A percentile compares a stretch with the other conserved stretches of the same genome.
These are phyloP conservation scores for Rhipidura dahli DNA, from an alignment of 2,113 vertebrate species.

Conservation along the genomic window DNA sequence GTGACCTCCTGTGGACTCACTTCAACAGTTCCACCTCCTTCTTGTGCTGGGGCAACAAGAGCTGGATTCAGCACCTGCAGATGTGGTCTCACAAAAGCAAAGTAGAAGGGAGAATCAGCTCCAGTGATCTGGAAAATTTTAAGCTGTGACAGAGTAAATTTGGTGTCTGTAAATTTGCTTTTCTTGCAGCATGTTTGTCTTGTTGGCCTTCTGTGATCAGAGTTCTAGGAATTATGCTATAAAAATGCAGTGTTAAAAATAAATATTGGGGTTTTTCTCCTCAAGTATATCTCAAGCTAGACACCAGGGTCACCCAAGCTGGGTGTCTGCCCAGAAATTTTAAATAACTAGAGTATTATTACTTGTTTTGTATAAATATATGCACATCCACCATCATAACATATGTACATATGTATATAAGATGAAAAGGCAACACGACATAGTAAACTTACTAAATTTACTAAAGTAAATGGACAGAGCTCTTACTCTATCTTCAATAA, in stretches of 20 bases:
- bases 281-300: not conserved
- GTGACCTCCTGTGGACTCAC: not conserved
- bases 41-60: rapidly evolving
- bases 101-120: not conserved
- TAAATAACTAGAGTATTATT: not conserved
- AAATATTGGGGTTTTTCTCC: not conserved
- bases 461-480: not conserved
- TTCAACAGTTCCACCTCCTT: not conserved
- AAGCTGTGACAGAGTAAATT: not conserved
- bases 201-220: not conserved
- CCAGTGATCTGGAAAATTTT: not conserved
- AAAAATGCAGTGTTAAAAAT: not conserved
- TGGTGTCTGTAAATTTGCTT: not conserved
- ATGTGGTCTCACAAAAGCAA: not conserved
- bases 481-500: not conserved
- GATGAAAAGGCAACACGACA: not conserved
- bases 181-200: not conserved
- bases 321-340: not conserved
- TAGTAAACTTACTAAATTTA: not conserved
- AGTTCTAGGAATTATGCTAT: rapidly evolving
- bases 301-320: not conserved
- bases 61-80: not conserved
- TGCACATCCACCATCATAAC: rapidly evolving
- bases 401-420: rapidly evolving
- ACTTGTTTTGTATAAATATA: not conserved